These are phyloP conservation scores for Istiophorus platypterus DNA, from an alignment of 2,113 vertebrate species.

Conservation along the genomic window DNA sequence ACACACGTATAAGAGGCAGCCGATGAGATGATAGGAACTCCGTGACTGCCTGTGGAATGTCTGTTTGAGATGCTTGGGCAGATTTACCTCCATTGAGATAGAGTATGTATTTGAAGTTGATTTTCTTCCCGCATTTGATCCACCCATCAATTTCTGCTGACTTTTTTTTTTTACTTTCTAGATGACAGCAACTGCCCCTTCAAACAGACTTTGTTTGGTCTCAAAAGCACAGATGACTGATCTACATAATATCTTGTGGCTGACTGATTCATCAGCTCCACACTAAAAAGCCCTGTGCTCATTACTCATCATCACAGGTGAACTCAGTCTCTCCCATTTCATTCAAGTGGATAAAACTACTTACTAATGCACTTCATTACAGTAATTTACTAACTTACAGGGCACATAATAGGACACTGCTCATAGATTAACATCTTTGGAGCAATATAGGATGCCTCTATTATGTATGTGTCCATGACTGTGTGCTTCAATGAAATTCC, in stretches of 20 bases:
- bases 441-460: neutral
- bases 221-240: conserved; percentile 26
- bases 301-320: neutral
- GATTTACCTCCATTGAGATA: conserved; percentile 18
- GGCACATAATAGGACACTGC: neutral
- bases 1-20: neutral
- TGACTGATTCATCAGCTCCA: conserved; percentile 1
- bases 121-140: conserved; percentile 49
- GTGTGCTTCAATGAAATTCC: neutral
- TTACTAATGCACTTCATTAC: too few relatives aligned
- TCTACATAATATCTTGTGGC: neutral
- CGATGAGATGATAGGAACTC: neutral
- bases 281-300: neutral
- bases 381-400: neutral
- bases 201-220: conserved; percentile 24
- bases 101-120: conserved; percentile 24
- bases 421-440: neutral
- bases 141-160: conserved; percentile 19
- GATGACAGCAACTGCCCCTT: conserved; percentile 16
- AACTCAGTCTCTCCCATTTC: neutral
- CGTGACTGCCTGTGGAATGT: conserved; percentile 2
- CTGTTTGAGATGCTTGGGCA: conserved; percentile 25
- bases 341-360: neutral
- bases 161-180: conserved; percentile 12
- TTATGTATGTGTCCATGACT: neutral